Conservation (phyloP, 2,888 invertebrate genomes). For the Eugnorisma glareosa region DNA sequence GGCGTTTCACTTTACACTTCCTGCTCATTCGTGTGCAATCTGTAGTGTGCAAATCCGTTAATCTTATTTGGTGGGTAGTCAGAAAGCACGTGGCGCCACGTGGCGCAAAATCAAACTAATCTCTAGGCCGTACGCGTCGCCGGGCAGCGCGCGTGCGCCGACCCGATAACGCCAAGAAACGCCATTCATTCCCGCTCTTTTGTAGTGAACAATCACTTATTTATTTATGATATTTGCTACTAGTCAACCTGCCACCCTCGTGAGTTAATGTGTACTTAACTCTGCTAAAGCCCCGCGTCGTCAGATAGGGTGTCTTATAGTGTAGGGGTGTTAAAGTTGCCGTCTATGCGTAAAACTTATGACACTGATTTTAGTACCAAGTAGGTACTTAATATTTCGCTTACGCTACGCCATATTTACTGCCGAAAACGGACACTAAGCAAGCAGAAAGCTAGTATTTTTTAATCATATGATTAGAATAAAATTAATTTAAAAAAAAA, state of each 20-base stretch:
- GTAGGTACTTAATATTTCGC: not conserved
- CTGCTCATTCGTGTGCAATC: slow-evolving; percentile 90
- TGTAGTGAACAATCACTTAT: slow-evolving; percentile 89
- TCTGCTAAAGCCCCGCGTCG: slow-evolving; percentile 72
- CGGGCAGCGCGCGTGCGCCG: slow-evolving; percentile 87
- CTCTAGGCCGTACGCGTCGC: slow-evolving; percentile 87
- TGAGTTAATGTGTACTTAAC: slow-evolving; percentile 81
- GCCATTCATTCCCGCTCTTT: slow-evolving; percentile 89
- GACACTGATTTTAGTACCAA: slow-evolving; percentile 3
- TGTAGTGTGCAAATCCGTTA: slow-evolving; percentile 91
- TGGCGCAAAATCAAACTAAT: slow-evolving; percentile 89
- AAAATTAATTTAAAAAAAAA: not conserved
- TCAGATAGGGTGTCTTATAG: slow-evolving; percentile 65
- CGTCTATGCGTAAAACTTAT: slow-evolving; percentile 41
- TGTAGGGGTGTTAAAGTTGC: slow-evolving; percentile 55
- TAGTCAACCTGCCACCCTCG: slow-evolving; percentile 88
- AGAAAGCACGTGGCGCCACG: slow-evolving; percentile 88
- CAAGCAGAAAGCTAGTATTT: not conserved
- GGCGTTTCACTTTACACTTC: slow-evolving; percentile 90
- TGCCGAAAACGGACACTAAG: not conserved
- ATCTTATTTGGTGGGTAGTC: slow-evolving; percentile 89
- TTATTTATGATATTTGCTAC: slow-evolving; percentile 90
- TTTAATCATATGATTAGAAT: not conserved
- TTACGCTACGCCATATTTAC: not conserved
- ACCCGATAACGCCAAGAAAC: slow-evolving; percentile 89